phyloP scores from a whole-genome alignment of 2,797 vertebrate genomes.

The Hoplostethus mediterraneus region DNA sequence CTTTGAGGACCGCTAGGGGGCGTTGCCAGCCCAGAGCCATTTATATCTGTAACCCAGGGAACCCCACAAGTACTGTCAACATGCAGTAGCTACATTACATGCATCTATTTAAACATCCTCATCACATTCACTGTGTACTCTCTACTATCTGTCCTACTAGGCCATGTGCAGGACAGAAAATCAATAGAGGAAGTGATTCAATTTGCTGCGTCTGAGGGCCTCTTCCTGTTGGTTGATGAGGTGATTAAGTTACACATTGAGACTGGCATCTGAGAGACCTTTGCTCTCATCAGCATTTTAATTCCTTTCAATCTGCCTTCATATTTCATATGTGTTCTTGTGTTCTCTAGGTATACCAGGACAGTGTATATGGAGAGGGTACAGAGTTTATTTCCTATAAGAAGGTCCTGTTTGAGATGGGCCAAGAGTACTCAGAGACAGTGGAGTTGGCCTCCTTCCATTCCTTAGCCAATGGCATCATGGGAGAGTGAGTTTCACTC shows the following conservation, averaged over 20 bases:
- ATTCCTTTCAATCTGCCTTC: too few species aligned
- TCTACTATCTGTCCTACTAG: slow-evolving; percentile 62
- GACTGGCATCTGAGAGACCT: background rate
- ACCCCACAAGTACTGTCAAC: slow-evolving; percentile 77
- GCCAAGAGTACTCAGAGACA: slow-evolving; percentile 57
- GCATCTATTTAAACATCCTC: background rate
- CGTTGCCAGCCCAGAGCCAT: slow-evolving; percentile 73
- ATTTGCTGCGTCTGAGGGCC: slow-evolving; percentile 86
- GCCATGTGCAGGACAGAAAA: slow-evolving; percentile 87
- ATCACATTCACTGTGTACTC: background rate
- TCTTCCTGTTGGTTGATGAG: slow-evolving; percentile 90
- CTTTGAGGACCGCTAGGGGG: slow-evolving; percentile 41
- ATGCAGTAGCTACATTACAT: background rate
- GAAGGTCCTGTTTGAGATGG: slow-evolving; percentile 90
- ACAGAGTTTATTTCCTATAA: slow-evolving; percentile 88
- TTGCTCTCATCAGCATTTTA: too few species aligned
- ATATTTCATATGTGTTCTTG: background rate
- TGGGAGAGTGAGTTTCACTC: slow-evolving; percentile 87
- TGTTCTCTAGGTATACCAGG: slow-evolving; percentile 85
- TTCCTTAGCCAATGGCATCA: slow-evolving; percentile 85
- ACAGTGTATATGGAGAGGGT: slow-evolving; percentile 82
- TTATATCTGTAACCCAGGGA: slow-evolving; percentile 82
- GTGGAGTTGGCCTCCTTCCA: slow-evolving; percentile 88
- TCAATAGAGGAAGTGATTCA: slow-evolving; percentile 88
- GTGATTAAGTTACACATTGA: slow-evolving; percentile 61